Conservation (phyloP, 37 sponge, comb jelly and placozoan species). For the Crambe crambe region DNA sequence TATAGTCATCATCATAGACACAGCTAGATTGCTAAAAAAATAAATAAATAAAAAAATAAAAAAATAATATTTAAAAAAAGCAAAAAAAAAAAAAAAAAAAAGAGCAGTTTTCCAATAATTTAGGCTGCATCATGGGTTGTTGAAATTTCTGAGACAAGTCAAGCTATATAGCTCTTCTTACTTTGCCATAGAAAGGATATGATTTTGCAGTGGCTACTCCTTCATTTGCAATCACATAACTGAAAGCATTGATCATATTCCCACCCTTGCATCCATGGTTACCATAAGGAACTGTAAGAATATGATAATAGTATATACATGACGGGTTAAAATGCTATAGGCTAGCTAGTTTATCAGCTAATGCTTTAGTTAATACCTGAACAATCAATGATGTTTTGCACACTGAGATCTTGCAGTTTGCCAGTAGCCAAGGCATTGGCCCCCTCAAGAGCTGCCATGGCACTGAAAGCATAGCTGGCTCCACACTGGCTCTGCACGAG, state of each 20-base stretch:
- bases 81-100: neutral
- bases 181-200: slow-evolving; percentile 55
- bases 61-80: neutral
- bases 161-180: no score
- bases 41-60: neutral
- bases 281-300: slow-evolving; percentile 39
- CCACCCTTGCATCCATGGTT: slow-evolving; percentile 82
- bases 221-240: slow-evolving; percentile 52
- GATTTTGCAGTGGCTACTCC: slow-evolving; percentile 42
- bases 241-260: slow-evolving; percentile 41
- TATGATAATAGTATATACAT: neutral
- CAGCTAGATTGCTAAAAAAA: slow-evolving; percentile 62
- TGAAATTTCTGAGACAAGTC: no score
- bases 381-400: slow-evolving; percentile 76
- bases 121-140: no score
- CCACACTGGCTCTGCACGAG: slow-evolving; percentile 75
- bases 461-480: slow-evolving; percentile 92
- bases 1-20: slow-evolving; percentile 35
- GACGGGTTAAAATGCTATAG: no score
- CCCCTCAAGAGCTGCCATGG: slow-evolving; percentile 87
- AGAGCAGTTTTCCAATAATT: no score
- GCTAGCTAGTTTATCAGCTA: neutral
- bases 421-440: slow-evolving; percentile 55
- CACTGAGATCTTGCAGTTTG: slow-evolving; percentile 50
- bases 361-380: slow-evolving; percentile 19